Percentiles rank a stretch among this genome's conserved stretches.
These are phyloP conservation scores for Bimastos eiseni DNA, from an alignment of 2,888 invertebrate genomes.

Conservation along the genomic window DNA sequence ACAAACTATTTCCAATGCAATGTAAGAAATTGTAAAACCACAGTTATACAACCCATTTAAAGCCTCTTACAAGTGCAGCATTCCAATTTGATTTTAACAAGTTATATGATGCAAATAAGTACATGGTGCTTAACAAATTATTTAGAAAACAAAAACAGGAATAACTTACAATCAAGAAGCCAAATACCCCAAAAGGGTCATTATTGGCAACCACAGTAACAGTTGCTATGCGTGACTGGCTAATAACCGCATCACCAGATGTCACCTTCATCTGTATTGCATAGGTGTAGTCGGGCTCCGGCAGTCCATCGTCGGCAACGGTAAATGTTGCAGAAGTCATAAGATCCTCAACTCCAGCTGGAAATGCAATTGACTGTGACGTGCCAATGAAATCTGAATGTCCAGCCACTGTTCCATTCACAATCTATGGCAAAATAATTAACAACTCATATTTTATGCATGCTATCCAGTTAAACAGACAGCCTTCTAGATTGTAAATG, in stretches of 20 bases:
- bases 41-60: not conserved
- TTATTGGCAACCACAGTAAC: slow-evolving; percentile 57
- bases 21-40: not conserved
- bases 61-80: not conserved
- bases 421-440: slow-evolving; percentile 30
- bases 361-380: slow-evolving; percentile 53
- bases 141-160: not conserved
- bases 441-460: not conserved
- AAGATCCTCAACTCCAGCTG: slow-evolving; percentile 44
- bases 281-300: slow-evolving; percentile 55
- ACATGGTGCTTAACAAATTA: not conserved
- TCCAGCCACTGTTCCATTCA: slow-evolving; percentile 29
- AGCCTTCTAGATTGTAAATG: not conserved
- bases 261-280: slow-evolving; percentile 47
- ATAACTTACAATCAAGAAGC: slow-evolving; percentile 51
- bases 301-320: slow-evolving; percentile 52
- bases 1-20: not conserved
- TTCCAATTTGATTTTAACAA: not conserved
- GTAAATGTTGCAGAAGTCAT: slow-evolving; percentile 50
- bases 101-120: not conserved
- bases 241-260: slow-evolving; percentile 45
- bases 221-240: slow-evolving; percentile 44
- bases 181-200: slow-evolving; percentile 58
- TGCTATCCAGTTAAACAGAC: not conserved
- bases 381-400: slow-evolving; percentile 55